Evolutionary conservation across 2,113 vertebrate species (phyloP), one percentile per base, ranked within the genome.

Genomic region (Solenodon paradoxus): DNA sequence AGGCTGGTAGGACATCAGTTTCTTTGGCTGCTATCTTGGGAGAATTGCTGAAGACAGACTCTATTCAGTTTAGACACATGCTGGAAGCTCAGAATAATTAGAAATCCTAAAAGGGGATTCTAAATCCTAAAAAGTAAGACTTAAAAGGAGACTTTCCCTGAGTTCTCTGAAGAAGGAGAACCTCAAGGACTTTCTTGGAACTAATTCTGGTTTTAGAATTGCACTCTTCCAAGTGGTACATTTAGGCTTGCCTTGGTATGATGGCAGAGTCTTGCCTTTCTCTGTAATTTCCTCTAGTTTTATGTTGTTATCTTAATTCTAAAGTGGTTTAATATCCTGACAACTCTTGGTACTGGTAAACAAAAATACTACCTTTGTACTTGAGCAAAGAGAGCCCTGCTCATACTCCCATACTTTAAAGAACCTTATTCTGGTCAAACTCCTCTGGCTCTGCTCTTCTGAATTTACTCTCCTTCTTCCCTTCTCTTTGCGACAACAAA

Each of bases 261-360:
- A n/a, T n/a, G 57, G 22, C 71, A 82, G 59, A 92, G 74, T n/a
- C 9, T 63, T 63, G 22, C 59, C 35, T 40, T 38, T 47, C 63
- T 71, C 22, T 93, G 83, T 84, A 93, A 95, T 94, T 83, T 84
- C 45, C 71, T 75, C 63, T 79, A 68, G 47, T 88, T 40, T 64
- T 80, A 84, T 16, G 75, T 9, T 95, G 59, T 79, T 92, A 85
- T 90, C 69, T 96, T 79, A 92, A 96, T 68, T 94, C 26, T 75
- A 71, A 86, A 82, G 49, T 63, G n/a, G 88, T 38, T 63, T 88
- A 86, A 81, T 71, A 88, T 83, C 85, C 63, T 90, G 69, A 68
- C 84, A 95, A 26, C n/a, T 72, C 35, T 77, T 15, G 45, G 32
- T 92, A 35, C 49, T 96, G 79, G 83, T 86, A 90, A 92, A 74